Base-by-base conservation (phyloP, 2,888 invertebrate genomes). In the Disparrhopalites patrizii region DNA sequence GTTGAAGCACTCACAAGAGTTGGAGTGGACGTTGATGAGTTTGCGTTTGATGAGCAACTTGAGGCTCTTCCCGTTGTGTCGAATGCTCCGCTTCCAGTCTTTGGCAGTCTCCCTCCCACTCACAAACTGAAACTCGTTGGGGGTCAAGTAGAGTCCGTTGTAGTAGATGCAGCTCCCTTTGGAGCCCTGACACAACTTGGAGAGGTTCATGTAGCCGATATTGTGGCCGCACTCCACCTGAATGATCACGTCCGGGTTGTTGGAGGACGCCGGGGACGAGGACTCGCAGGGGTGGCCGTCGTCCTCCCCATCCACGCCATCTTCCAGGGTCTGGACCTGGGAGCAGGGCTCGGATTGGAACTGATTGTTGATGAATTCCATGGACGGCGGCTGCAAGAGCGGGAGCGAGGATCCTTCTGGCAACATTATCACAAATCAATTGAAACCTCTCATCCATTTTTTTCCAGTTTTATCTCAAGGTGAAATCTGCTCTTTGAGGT, bases 41-140 rank as follows among this genome's bases (percentile, higher is more conserved):
- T 79, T 80, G 74, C 80, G 81, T 63, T 79, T 77, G 65, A 82
- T 77, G 63, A 81, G 75, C 58, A 81, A 76, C 73, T 81, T 81
- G 69, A 82, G 77, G 72, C 80, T 80, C 69, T 80, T 79, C 18
- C 81, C 81, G 65, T 79, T 78, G 71, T 82, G 81, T 43, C 81
- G 77, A 66, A 68, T 68, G 25, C 70, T 70, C 8, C 80, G 68
- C 72, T 81, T 80, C 80, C 80, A 80, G 72, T 81, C 81, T 75
- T 81, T 81, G 57, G 81, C 81, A 38, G 80, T 80, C 73, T 81
- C 80, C 54, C 81, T 71, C n/a, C 81, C 81, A 75, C 81, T 80
- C 40, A 81, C 77, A 62, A 77, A 77, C 74, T 82, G 81, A 70
- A 81, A 81, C 75, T 81, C 80, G 75, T 82, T 82, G 3, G 81